Base-by-base conservation (phyloP, 1,140 invertebrate genomes). In the Sitobion miscanthi region DNA sequence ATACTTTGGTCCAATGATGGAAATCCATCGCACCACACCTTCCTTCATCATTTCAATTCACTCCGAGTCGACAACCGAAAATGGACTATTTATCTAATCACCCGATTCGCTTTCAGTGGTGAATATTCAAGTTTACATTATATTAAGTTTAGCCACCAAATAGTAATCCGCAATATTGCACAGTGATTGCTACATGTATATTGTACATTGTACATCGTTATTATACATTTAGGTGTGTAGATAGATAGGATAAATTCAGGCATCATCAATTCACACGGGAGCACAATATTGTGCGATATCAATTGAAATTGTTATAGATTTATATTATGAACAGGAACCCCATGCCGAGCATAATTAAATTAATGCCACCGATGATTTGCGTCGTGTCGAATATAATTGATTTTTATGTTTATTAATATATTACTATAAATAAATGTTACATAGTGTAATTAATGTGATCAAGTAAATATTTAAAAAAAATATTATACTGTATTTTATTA, bases 71-170 rank as follows among this genome's bases (percentile, higher is more conserved):
- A 77, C 62, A n/a, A 77, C 30, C 62, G 30, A 77, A n/a, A n/a
- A 69, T 69, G 62, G 62, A n/a, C 62, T 35, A 77, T 77, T 77
- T 77, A 77, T n/a, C 62, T 77, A 77, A 77, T 77, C 62, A n/a
- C 30, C 35, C 35, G 35, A 38, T 83, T 83, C 82, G 35, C 82
- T 35, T 38, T 38, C 21, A n/a, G 20, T 8, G 21, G 8, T 83
- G n/a, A 83, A 38, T 83, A 83, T 83, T 83, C 35, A 85, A 85
- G 42, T 85, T 45, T 42, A 42, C 42, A 42, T 42, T 25, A 25
- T 14, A 85, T 85, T 85, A 85, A 85, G 4, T 25, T 30, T 11
- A 42, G 20, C 21, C 42, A 25, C 83, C 62, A 77, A 42, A 42
- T 45, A 9, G 83, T 85, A 85, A 85, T 45, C 21, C 2, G 23